Evolutionary conservation across 2,113 vertebrate species (phyloP).

Genomic region (Mirza zaza): DNA sequence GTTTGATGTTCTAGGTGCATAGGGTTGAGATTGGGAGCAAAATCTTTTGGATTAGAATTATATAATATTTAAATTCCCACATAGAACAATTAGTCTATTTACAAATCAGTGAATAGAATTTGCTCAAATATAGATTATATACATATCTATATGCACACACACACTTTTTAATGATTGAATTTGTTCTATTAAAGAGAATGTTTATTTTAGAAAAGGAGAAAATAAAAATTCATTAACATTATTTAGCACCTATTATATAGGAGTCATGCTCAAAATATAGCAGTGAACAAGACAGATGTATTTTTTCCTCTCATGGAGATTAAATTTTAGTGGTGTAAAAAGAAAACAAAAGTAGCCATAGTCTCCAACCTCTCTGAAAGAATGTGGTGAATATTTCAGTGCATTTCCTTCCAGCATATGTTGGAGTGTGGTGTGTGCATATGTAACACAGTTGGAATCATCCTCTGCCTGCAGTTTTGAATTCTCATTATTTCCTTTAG

Average conservation of each 20-base stretch:
- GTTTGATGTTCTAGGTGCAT: not conserved
- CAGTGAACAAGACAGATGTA: not conserved
- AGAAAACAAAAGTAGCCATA: not conserved
- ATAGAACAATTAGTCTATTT: not conserved
- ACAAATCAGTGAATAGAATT: not conserved
- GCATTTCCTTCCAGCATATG: not conserved
- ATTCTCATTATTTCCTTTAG: not conserved
- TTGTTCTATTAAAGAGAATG: not conserved
- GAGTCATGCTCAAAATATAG: not conserved
- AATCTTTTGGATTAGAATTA: slow-evolving; percentile 22
- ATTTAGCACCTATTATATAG: not conserved
- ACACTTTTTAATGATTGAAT: not conserved
- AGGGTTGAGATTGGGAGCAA: not conserved
- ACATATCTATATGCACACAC: no score
- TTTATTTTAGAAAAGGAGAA: slow-evolving; percentile 14
- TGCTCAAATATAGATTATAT: not conserved
- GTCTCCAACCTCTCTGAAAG: not conserved
- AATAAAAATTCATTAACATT: not conserved
- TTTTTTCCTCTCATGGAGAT: not conserved
- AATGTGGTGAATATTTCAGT: not conserved
- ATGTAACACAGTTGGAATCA: not conserved
- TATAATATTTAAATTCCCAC: not conserved
- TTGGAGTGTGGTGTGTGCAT: not conserved
- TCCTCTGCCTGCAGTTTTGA: not conserved
- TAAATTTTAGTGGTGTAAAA: not conserved